Percentiles rank a stretch among this genome's conserved stretches.
phyloP scores from a whole-genome alignment of 1,140 invertebrate species.

The Lasioglossum albipes region DNA sequence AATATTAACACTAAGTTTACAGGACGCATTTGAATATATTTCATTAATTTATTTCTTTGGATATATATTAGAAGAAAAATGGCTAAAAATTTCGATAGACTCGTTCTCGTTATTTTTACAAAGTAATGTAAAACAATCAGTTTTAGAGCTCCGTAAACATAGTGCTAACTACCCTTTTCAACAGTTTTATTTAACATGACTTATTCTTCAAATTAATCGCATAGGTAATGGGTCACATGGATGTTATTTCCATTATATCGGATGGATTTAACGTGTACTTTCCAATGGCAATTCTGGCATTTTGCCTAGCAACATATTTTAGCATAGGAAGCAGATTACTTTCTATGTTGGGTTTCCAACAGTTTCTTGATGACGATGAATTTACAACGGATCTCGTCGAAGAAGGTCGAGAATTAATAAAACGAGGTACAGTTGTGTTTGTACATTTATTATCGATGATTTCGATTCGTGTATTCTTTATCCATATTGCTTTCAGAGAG shows the following conservation, averaged over 20 bases:
- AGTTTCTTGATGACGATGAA: slow-evolving; percentile 96
- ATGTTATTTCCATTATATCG: slow-evolving; percentile 97
- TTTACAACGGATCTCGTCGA: slow-evolving; percentile 95
- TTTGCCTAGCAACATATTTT: slow-evolving; percentile 97
- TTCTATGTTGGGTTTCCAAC: slow-evolving; percentile 95
- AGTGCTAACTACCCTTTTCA: not conserved
- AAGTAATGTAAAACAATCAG: too few relatives aligned
- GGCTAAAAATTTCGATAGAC: too few relatives aligned
- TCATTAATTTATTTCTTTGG: too few relatives aligned
- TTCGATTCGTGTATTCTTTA: not conserved
- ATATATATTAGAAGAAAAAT: too few relatives aligned
- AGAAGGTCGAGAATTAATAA: slow-evolving; percentile 94
- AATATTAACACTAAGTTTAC: too few relatives aligned
- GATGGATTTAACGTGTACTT: slow-evolving; percentile 99
- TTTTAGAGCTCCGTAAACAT: too few relatives aligned
- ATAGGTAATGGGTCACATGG: slow-evolving; percentile 99
- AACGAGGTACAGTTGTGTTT: slow-evolving; percentile 83
- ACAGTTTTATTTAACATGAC: slow-evolving; percentile 2
- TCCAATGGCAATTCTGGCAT: slow-evolving; percentile 96
- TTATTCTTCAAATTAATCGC: slow-evolving; percentile 59
- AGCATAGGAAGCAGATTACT: slow-evolving; percentile 94
- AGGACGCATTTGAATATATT: too few relatives aligned
- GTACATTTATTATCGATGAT: slow-evolving; percentile 1
- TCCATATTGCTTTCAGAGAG: slow-evolving; percentile 82
- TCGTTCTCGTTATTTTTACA: too few relatives aligned